Base-by-base conservation (phyloP, 2,113 vertebrate species). In the Podocnemis expansa region DNA sequence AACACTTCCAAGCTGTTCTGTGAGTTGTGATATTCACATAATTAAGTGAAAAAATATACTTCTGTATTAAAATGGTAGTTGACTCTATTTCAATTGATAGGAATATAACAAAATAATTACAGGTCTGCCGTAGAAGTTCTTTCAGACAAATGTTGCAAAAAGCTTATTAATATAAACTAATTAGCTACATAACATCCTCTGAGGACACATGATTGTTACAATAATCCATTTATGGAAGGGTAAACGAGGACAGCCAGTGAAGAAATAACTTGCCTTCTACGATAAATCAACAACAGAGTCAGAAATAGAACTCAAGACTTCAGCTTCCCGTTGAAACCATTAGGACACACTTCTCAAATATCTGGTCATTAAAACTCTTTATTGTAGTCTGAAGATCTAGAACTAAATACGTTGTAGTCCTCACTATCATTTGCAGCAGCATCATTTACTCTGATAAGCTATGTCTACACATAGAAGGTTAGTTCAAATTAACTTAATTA, bases 21-120 rank as follows among this genome's bases (percentile, higher is more conserved):
- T 79, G 75, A 95, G 89, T 95, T 96, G 96, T 97, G 95, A 97
- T 95, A 95, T 96, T 97, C 31, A 80, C 88, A 89, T 97, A 97
- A 97, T 97, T 97, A 97, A 97, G 88, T 89, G 91, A 3, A 94
- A 92, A 97, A 96, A 96, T 96, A 95, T 90, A 84, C 80, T 96
- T 95, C 91, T 87, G 58, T 93, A 93, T 96, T 96, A 94, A 95
- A 91, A 91, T 83, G 95, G 86, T 38, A 89, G 87, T 91, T 95
- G 91, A 93, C 95, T 97, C 90, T 96, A 96, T 97, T 95, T 92
- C 78, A 90, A 95, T 78, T 86, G 94, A 93, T 93, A 96, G 89
- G 56, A 96, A 93, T 78, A 94, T 83, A 96, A 82, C 75, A 87
- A 97, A 92, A 90, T 93, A 58, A 82, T 96, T 97, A 96, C 93